A percentile compares a stretch with the other conserved stretches of the same genome.
Conservation (phyloP, 2,888 invertebrate genomes). For the Caenorhabditis sinica region DNA sequence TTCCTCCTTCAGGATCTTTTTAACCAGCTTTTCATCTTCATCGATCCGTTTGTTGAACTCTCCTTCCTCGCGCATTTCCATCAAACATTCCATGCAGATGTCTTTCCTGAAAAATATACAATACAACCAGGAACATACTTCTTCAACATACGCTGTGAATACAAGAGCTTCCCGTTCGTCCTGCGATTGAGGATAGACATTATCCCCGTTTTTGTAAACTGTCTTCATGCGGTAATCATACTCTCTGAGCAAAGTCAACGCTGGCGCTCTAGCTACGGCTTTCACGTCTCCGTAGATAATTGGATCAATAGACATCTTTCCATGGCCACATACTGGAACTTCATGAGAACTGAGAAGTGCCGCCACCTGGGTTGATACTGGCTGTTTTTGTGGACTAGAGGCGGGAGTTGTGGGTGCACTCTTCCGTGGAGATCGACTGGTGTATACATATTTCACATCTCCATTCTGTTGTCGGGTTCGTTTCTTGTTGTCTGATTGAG, state of each 20-base stretch:
- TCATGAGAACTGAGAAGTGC: slow-evolving; percentile 55
- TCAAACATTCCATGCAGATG: slow-evolving; percentile 77
- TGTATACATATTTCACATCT: slow-evolving; percentile 39
- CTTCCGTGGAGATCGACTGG: slow-evolving; percentile 26
- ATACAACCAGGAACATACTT: background rate
- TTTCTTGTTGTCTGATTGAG: slow-evolving; percentile 11
- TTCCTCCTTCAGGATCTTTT: slow-evolving; percentile 68
- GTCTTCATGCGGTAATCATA: slow-evolving; percentile 66
- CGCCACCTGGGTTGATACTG: slow-evolving; percentile 49
- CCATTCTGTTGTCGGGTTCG: slow-evolving; percentile 55
- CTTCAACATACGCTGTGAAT: slow-evolving; percentile 57
- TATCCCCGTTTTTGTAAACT: slow-evolving; percentile 47
- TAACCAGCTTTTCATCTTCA: slow-evolving; percentile 62
- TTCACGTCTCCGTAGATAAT: slow-evolving; percentile 79
- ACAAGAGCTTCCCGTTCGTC: slow-evolving; percentile 52
- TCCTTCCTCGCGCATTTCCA: slow-evolving; percentile 71
- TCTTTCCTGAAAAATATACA: slow-evolving; percentile 72
- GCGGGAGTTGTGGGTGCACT: slow-evolving; percentile 22
- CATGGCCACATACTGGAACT: slow-evolving; percentile 77
- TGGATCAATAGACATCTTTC: slow-evolving; percentile 75
- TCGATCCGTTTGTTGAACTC: slow-evolving; percentile 71
- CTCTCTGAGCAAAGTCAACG: slow-evolving; percentile 69
- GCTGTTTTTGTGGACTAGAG: slow-evolving; percentile 16
- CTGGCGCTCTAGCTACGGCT: slow-evolving; percentile 74
- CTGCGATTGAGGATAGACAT: slow-evolving; percentile 51